A percentile compares a stretch with the other conserved stretches of the same genome.
These are phyloP conservation scores for Ceratotherium simum DNA, from an alignment of 2,113 vertebrate genomes.

Conservation along the genomic window DNA sequence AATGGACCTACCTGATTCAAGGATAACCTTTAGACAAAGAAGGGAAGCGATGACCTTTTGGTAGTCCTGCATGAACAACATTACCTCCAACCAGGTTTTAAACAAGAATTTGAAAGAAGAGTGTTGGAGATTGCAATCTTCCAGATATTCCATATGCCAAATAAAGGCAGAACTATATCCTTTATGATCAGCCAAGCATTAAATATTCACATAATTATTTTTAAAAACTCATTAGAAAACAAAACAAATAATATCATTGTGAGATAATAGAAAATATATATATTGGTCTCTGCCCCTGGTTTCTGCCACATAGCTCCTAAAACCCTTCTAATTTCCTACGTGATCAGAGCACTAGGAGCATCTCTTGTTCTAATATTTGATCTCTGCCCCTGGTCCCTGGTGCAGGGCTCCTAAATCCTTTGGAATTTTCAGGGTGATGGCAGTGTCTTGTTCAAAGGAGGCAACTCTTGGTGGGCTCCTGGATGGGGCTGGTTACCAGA, in stretches of 20 bases:
- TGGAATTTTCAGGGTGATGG: neutral
- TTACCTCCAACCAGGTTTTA: conserved; percentile 15
- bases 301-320: neutral
- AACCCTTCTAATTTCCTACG: neutral
- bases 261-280: neutral
- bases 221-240: neutral
- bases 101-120: neutral
- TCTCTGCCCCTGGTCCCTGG: neutral
- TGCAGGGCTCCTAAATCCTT: neutral
- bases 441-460: neutral
- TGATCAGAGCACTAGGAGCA: neutral
- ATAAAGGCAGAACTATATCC: neutral
- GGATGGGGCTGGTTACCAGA: neutral
- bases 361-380: neutral
- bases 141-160: neutral
- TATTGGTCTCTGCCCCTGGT: neutral
- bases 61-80: neutral
- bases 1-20: neutral
- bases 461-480: neutral
- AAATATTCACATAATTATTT: neutral
- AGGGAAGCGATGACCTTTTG: neutral
- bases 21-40: neutral
- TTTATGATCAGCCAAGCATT: neutral
- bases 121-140: neutral
- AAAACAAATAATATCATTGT: neutral